phyloP scores from a whole-genome alignment of 2,797 vertebrate genomes.

The Helostoma temminkii region DNA sequence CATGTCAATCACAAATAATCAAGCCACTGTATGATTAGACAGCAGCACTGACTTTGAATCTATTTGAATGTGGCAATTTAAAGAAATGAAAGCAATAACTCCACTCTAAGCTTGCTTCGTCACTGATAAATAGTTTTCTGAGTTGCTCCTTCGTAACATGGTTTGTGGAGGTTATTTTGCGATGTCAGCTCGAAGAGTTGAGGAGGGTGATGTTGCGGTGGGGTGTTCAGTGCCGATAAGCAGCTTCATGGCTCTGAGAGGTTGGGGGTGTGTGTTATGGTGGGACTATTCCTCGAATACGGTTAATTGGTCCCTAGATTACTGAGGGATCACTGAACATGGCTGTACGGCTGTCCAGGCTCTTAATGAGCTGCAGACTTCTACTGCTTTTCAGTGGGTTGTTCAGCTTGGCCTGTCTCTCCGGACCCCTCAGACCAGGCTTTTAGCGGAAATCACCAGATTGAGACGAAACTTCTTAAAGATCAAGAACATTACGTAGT shows the following conservation, averaged over 20 bases:
- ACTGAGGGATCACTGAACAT: constrained; percentile 66
- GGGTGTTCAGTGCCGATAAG: constrained; percentile 60
- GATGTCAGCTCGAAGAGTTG: constrained; percentile 36
- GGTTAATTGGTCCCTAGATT: constrained; percentile 83
- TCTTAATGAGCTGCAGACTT: constrained; percentile 77
- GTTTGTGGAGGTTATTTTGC: constrained; percentile 42
- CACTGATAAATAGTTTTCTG: constrained; percentile 52
- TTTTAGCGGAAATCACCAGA: constrained; percentile 35
- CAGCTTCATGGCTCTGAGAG: constrained; percentile 50
- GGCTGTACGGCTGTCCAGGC: constrained; percentile 51
- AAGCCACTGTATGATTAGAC: constrained; percentile 44
- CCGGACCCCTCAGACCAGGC: constrained; percentile 5
- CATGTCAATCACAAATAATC: constrained; percentile 69
- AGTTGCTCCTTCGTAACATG: constrained; percentile 25
- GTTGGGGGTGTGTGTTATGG: constrained; percentile 33
- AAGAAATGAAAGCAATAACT: constrained; percentile 35
- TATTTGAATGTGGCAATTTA: constrained; percentile 23
- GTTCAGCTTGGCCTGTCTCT: constrained; percentile 21
- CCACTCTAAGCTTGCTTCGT: constrained; percentile 41
- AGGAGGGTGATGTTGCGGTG: constrained; percentile 14
- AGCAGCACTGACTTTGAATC: constrained; percentile 32
- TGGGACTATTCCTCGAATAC: constrained; percentile 57
- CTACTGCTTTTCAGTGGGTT: constrained; percentile 20
- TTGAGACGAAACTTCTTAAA: constrained; percentile 21
- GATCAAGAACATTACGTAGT: constrained; percentile 6